Conservation (phyloP, 2,888 invertebrate species). For the Hirtodrosophila duncani region DNA sequence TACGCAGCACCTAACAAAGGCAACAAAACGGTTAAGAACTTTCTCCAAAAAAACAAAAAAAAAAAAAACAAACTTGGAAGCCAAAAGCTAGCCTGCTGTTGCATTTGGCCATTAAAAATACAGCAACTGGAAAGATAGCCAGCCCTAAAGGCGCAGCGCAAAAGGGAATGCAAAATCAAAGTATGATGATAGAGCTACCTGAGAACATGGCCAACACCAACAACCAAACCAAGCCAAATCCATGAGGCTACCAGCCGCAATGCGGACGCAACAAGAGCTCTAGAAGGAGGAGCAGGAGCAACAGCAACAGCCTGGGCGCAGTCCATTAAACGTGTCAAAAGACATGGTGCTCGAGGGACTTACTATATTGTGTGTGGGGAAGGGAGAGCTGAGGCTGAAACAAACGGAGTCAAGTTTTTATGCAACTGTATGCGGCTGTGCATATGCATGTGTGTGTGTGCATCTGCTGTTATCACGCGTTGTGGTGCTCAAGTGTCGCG, state of each 20-base stretch:
- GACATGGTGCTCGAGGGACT: slow-evolving; percentile 44
- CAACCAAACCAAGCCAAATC: background rate
- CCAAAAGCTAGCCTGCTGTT: slow-evolving; percentile 8
- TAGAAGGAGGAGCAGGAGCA: too few relatives aligned
- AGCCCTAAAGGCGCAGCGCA: slow-evolving; percentile 11
- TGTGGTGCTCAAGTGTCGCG: too few relatives aligned
- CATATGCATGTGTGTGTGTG: too few relatives aligned
- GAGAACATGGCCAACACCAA: background rate
- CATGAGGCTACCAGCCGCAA: slow-evolving; percentile 36
- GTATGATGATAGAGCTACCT: slow-evolving; percentile 38
- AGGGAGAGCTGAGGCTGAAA: too few relatives aligned
- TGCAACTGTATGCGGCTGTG: too few relatives aligned
- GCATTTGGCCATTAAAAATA: slow-evolving; percentile 41
- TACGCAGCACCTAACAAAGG: slow-evolving; percentile 20
- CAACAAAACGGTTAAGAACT: too few relatives aligned
- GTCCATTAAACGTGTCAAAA: slow-evolving; percentile 68
- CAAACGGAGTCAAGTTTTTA: too few relatives aligned
- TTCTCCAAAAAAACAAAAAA: background rate
- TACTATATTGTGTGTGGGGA: too few relatives aligned
- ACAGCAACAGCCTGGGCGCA: slow-evolving; percentile 29
- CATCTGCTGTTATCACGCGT: too few relatives aligned
- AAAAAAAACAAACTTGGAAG: slow-evolving; percentile 13
- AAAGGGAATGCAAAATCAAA: slow-evolving; percentile 69
- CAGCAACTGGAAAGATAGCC: slow-evolving; percentile 20
- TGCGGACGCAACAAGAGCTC: slow-evolving; percentile 48